phyloP scores from a whole-genome alignment of 1,140 invertebrate species.

The Oscheius sp. region DNA sequence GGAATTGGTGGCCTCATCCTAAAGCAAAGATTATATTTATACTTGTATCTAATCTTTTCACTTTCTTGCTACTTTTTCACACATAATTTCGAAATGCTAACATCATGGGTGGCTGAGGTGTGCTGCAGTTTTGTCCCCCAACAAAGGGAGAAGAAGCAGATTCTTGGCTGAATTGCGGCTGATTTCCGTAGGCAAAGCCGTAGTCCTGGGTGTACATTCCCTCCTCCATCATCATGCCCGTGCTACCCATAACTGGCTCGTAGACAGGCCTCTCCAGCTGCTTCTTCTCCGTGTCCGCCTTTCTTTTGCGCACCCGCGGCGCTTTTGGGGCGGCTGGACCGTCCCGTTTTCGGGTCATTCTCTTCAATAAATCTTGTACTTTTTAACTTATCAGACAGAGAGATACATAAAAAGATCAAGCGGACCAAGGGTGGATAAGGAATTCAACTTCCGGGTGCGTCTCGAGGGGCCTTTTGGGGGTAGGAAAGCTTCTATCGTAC shows the following conservation, averaged over 20 bases:
- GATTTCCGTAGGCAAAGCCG: constrained; percentile 11
- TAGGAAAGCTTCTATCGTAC: no score
- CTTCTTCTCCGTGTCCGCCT: background rate
- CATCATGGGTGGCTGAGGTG: constrained; percentile 5
- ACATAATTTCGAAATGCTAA: background rate
- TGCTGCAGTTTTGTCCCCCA: background rate
- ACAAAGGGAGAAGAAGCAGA: background rate
- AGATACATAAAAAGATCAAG: background rate
- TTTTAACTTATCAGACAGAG: background rate
- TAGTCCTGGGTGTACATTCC: constrained; percentile 19
- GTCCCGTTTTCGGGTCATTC: constrained; percentile 2
- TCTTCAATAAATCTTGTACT: background rate
- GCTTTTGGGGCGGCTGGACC: background rate
- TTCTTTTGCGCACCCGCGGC: background rate
- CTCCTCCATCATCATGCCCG: constrained; percentile 4
- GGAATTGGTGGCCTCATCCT: constrained; percentile 2
- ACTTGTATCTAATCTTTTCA: background rate
- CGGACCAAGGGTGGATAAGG: background rate
- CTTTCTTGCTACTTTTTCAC: no score
- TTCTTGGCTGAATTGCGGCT: background rate
- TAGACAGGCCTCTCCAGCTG: background rate
- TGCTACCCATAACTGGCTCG: background rate
- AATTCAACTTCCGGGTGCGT: no score
- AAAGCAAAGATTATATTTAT: background rate
- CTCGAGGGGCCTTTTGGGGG: no score